Base-by-base conservation (phyloP, 2,797 vertebrate genomes). In the Cynodonichthys magdalenae region DNA sequence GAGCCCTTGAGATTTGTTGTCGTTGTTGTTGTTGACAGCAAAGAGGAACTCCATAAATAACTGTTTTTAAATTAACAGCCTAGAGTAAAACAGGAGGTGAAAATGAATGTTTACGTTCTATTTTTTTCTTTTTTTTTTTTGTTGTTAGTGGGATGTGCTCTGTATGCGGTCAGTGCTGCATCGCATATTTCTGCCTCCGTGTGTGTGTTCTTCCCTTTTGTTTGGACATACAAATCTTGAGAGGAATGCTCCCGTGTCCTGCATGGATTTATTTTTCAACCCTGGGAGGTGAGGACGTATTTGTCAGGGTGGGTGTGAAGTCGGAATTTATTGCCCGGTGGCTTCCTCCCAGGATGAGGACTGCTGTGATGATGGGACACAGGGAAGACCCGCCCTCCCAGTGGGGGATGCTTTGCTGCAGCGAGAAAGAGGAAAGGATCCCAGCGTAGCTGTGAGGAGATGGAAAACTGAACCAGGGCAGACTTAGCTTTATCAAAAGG, bases 291-390 rank as follows among this genome's bases (percentile, higher is more conserved):
- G 87, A 88, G 88, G 89, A 77, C 83, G 74, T 81, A 88, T 87
- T 94, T 94, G 93, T 94, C 93, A 89, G 86, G 89, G 87, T 83
- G 92, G 93, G 93, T 87, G 94, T 95, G 93, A 95, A 95, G 90
- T 88, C 76, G 88, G 89, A 93, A 94, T 94, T 91, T 92, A 94
- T 89, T 88, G 92, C 91, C 83, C 77, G 55, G 73, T 84, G 91
- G 90, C 93, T 94, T 95, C 94, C 93, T 90, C 87, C 92, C 92
- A 87, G 94, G 93, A 95, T 88, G 85, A 80, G 71, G 84, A 83
- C 89, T 79, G 77, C 15, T 28, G 75, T 75, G 77, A 79, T 85
- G 85, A 88, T 84, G 90, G 88, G 77, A 88, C 87, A 76, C 86
- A 71, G 75, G 92, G 89, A 93, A 91, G 91, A 92, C 91, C 90